Base-by-base conservation (phyloP, 2,797 vertebrate species). In the Anguilla marmorata region DNA sequence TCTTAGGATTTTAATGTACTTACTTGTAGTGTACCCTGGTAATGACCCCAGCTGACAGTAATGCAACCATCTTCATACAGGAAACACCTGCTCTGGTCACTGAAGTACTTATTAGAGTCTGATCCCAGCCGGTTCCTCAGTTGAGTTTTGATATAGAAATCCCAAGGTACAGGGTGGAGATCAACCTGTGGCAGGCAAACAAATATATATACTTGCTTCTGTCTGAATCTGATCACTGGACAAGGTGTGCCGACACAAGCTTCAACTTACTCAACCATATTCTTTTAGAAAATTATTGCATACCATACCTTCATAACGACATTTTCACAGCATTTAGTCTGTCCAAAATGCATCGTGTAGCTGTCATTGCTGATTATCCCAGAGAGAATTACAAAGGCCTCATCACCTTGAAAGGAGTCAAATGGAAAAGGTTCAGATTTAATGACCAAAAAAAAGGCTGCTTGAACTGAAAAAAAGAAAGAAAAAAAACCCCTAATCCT, bases 291-390 rank as follows among this genome's bases (percentile, higher is more conserved):
- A 66, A 37, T 9, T 21, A 30, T 54, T 12, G 66, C 4, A 19
- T 52, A 69, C 91, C 80, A 3, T 93, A 97, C 97, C 97, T 98
- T 98, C 89, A 97, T 88, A 85, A 95, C 88, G 86, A 94, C 92
- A 1, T 89, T 88, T 2, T 88, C 80, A 84, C 89, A 89, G 76
- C 91, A 88, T 50, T 91, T 79, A 1, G 82, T 89, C 52, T 91
- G 41, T 24, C 94, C 96, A 92, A 92, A 94, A 92, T 95, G 91
- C 90, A 97, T 88, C 54, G 92, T 96, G 92, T 93, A 94, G 27
- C 94, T 92, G 84, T 95, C 93, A 83, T 89, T 89, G 30, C 91
- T 90, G 87, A 93, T 60, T 0, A 95, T 92, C 89, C 94, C 93
- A 90, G 90, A 90, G 87, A 91, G 92, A 91, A 97, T 91, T 84